Conservation (phyloP, 2,797 vertebrate species). For the Gambusia yucatana region DNA sequence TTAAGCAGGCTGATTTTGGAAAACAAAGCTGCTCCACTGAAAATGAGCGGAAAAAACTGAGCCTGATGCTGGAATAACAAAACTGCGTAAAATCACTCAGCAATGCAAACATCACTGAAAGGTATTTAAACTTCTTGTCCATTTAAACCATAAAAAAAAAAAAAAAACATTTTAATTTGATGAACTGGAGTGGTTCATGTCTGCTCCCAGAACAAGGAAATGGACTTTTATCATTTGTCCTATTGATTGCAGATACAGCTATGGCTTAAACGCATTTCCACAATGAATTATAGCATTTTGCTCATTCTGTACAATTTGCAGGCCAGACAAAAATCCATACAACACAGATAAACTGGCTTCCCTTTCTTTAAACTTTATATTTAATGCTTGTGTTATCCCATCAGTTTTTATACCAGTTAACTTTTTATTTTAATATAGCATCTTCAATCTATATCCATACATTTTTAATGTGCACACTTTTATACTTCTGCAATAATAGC, state of each 20-base stretch:
- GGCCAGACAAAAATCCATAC: background rate
- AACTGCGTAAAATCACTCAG: background rate
- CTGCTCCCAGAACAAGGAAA: background rate
- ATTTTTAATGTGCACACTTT: background rate
- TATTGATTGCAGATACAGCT: background rate
- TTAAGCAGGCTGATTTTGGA: background rate
- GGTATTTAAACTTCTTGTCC: background rate
- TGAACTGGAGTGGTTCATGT: background rate
- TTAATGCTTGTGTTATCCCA: background rate
- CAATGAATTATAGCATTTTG: background rate
- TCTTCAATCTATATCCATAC: background rate
- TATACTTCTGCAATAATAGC: background rate
- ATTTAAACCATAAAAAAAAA: slow-evolving; percentile 9
- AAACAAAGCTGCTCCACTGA: background rate
- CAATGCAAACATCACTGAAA: background rate
- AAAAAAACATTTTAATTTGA: slow-evolving; percentile 10
- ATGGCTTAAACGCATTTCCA: background rate
- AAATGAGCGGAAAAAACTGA: background rate
- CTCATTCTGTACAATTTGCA: background rate
- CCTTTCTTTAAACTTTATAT: background rate
- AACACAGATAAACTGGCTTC: background rate
- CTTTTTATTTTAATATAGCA: background rate
- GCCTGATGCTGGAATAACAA: background rate
- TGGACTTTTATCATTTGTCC: background rate
- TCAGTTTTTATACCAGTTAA: background rate